These are phyloP conservation scores for Netelia virgata DNA, from an alignment of 2,888 invertebrate species.

Conservation along the genomic window DNA sequence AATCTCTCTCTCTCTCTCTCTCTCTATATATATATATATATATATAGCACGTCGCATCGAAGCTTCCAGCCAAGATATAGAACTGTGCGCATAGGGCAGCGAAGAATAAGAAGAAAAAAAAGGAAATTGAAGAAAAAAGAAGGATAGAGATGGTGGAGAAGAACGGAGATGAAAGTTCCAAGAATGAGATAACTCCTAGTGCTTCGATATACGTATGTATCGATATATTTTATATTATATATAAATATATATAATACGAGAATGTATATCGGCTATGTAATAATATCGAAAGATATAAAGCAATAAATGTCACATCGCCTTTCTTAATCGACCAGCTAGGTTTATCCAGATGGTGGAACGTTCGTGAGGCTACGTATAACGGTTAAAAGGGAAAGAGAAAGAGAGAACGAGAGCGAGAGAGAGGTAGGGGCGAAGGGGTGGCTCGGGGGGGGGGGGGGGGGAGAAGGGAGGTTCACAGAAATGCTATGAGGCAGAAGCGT, in stretches of 20 bases:
- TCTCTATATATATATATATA: conserved; percentile 1
- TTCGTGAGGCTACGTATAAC: conserved; percentile 15
- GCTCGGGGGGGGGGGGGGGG: not conserved
- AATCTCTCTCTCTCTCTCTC: conserved; percentile 30
- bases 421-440: not conserved
- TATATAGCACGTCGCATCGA: conserved; percentile 13
- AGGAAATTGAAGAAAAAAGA: conserved; percentile 48
- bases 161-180: conserved; percentile 68
- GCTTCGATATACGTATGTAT: too few species aligned
- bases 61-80: conserved; percentile 35
- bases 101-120: conserved; percentile 51
- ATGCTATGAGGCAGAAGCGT: conserved; percentile 51
- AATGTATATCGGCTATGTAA: conserved; percentile 28
- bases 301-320: conserved; percentile 66
- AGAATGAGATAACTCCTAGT: conserved; percentile 61
- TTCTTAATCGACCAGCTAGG: conserved; percentile 60
- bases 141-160: conserved; percentile 34
- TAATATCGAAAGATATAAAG: conserved; percentile 65
- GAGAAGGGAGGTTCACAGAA: not conserved
- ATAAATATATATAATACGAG: conserved; percentile 40
- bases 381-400: not conserved
- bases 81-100: conserved; percentile 23
- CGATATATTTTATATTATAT: not conserved
- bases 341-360: conserved; percentile 51
- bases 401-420: too few species aligned